Evolutionary conservation across 1,140 invertebrate genomes (phyloP), one percentile per base, ranked within the genome.

Genomic region (Ceratosolen fusciceps): DNA sequence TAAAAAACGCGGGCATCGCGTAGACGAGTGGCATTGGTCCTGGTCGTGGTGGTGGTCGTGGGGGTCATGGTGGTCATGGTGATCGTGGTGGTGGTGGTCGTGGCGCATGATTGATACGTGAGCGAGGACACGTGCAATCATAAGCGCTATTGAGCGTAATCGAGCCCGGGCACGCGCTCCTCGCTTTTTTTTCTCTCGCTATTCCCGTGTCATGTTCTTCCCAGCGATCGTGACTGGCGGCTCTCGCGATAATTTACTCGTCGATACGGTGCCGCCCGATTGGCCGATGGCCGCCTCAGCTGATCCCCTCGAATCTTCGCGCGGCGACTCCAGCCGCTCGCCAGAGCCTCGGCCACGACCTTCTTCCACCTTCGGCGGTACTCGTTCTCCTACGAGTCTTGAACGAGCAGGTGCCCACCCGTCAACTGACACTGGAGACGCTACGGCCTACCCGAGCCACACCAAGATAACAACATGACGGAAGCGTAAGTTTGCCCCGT

Each of bases 401-500:
- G 54, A 29, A 49, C 10, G 24, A 52, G 54, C 47, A 75, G 43
- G 75, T n/a, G 14, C 19, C 21, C 83, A 86, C 86, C 85, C 86
- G 86, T 88, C 87, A 85, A n/a, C 80, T 82, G 8, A 34, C 7
- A 4, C 0, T 10, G 52, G 29, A 5, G 10, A 34, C 19, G 19
- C 2, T 21, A n/a, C n/a, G n/a, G 21, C 24, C 56, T 31, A 2
- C 37, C n/a, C 10, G 3, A 34, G 21, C 37, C n/a, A 37, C 7
- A 19, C 10, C 37, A 26, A 14, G 26, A 43, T n/a, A 10, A 24
- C 56, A 83, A 73, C 12, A 88, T 88, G 87, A 83, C 81, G 26
- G 79, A 86, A 78, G 84, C 82, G 87, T 88, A 43, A 88, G 87
- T 88, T 80, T n/a, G n/a, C n/a, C n/a, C n/a, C n/a, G n/a, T n/a